Percentiles rank a stretch among this genome's conserved stretches.
These are phyloP conservation scores for Urocyon cinereoargenteus DNA, from an alignment of 2,797 vertebrate species.

Conservation along the genomic window DNA sequence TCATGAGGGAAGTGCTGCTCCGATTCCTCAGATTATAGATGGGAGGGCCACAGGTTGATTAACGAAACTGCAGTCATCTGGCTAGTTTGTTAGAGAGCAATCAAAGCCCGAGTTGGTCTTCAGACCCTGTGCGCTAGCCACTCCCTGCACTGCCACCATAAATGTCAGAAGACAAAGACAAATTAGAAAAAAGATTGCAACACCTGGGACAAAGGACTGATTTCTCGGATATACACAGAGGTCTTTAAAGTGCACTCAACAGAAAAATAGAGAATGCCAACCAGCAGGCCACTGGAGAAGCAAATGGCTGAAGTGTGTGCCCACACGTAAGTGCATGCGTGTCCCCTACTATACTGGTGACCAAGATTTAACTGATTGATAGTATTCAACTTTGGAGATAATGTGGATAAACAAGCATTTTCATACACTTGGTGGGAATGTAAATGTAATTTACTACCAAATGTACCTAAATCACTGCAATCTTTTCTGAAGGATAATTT, in stretches of 20 bases:
- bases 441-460: not conserved
- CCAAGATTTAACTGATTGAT: not conserved
- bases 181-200: not conserved
- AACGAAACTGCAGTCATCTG: not conserved
- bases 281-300: not conserved
- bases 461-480: not conserved
- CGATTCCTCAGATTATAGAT: not conserved
- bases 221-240: not conserved
- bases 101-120: not conserved
- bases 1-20: not conserved
- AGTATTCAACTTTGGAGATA: not conserved
- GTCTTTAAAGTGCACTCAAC: not conserved
- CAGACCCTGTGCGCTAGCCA: not conserved
- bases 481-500: not conserved
- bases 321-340: fast-evolving
- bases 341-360: not conserved
- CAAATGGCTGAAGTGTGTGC: not conserved
- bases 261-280: not conserved
- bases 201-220: not conserved
- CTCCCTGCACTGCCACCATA: no score
- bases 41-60: not conserved
- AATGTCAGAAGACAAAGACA: not conserved
- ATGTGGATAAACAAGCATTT: not conserved
- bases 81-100: not conserved
- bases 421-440: not conserved